phyloP scores from a whole-genome alignment of 2,797 vertebrate genomes.

The Kryptolebias ocellatus region DNA sequence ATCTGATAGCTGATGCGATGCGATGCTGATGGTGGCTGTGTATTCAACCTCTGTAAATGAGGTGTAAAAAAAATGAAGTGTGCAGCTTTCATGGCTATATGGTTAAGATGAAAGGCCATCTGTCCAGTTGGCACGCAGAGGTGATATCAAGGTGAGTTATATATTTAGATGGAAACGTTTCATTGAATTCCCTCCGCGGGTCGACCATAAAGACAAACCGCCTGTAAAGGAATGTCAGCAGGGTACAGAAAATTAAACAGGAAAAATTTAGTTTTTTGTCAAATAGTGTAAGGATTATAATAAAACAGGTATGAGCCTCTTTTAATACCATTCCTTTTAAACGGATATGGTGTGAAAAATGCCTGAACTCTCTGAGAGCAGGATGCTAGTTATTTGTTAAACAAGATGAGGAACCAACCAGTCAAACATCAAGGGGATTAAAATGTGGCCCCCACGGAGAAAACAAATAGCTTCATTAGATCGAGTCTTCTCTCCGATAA shows the following conservation, averaged over 20 bases:
- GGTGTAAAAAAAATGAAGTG: conserved; percentile 17
- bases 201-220: conserved; percentile 25
- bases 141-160: conserved; percentile 47
- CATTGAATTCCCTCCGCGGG: conserved; percentile 26
- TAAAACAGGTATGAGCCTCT: not conserved
- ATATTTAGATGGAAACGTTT: conserved; percentile 42
- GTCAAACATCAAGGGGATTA: conserved; percentile 30
- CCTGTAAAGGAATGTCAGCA: conserved; percentile 51
- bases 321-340: conserved; percentile 80
- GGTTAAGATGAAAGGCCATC: conserved; percentile 40
- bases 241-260: conserved; percentile 27
- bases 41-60: conserved; percentile 34
- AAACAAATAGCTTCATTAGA: conserved; percentile 58
- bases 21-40: conserved; percentile 7
- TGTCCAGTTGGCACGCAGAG: conserved; percentile 52
- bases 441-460: conserved; percentile 41
- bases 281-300: conserved; percentile 2
- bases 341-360: conserved; percentile 75
- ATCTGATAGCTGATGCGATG: conserved; percentile 11
- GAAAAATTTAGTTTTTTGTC: conserved; percentile 46
- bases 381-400: conserved; percentile 60
- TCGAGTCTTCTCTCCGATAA: conserved; percentile 41
- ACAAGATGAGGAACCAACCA: conserved; percentile 57
- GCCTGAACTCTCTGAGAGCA: conserved; percentile 68
- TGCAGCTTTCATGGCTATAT: conserved; percentile 1